Evolutionary conservation across 2,113 vertebrate genomes (phyloP), one percentile per base, ranked within the genome.

Genomic region (Ciconia maguari): DNA sequence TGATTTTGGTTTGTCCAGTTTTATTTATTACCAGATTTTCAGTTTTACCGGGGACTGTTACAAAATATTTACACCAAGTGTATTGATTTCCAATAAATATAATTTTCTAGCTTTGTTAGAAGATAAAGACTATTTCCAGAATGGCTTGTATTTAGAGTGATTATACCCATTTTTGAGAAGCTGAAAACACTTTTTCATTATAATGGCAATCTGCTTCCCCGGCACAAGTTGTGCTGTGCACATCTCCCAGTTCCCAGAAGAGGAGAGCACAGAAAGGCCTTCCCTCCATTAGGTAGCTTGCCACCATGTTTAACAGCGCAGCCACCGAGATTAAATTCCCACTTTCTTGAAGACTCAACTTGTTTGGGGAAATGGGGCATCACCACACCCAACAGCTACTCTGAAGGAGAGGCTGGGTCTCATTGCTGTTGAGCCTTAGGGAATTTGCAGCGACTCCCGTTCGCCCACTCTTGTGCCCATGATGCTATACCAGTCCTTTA

Each of bases 391-490:
- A 25, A 12, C 5, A 18, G 41, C 66, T 41, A 4, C 18, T 20
- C 13, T 3, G 11, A 55, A 22, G 41, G 11, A 38, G 27, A 55
- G 20, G 24, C 1, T 10, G 57, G 27, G 19, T 62, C 42, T 44
- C 62, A 4, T 3, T 5, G 13, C 18, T 44, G 30, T 11, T 36
- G 52, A 38, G 41, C 26, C 36, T 17, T 13, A 20, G 12, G 49
- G 42, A 46, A 29, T 26, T 46, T 24, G 2, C 42, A 46, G 22
- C 1, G 2, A 48, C 7, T 36, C 25, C 26, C 25, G 5, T 13
- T 44, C 10, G 9, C 14, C 13, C 1, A 0, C 8, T 13, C 30
- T 13, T 20, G 7, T 29, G 30, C 20, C 9, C 19, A 6, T 18
- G 27, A 6, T 11, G 46, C 20, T 27, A 13, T 4, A 4, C 29